Evolutionary conservation across 2,888 invertebrate genomes (phyloP).

Genomic region (Apamea epomidion): DNA sequence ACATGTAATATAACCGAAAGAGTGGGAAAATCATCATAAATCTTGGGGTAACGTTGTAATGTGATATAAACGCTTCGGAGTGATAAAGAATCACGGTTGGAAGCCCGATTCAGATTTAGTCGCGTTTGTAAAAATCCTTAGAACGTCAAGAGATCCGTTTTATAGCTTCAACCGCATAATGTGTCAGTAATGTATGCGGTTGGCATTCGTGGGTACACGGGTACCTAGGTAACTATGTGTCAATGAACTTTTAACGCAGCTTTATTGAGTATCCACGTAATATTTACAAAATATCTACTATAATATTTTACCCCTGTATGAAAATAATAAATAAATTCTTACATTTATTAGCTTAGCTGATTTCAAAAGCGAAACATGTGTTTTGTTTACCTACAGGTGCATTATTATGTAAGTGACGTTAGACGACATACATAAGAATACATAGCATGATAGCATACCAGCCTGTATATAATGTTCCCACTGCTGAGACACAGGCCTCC

Average conservation of each 20-base stretch:
- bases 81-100: constrained; percentile 78
- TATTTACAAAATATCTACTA: neutral
- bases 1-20: constrained; percentile 67
- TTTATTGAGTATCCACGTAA: constrained; percentile 7
- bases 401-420: neutral
- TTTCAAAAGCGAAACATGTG: neutral
- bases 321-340: neutral
- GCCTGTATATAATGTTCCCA: neutral
- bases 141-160: constrained; percentile 84
- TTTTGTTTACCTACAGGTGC: neutral
- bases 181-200: constrained; percentile 73
- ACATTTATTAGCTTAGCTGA: constrained; percentile 18
- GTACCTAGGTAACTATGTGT: constrained; percentile 53
- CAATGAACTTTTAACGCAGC: constrained; percentile 51
- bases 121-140: constrained; percentile 79
- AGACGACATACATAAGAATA: neutral
- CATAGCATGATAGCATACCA: neutral
- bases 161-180: constrained; percentile 85
- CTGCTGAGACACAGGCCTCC: neutral
- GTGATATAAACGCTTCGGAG: constrained; percentile 79
- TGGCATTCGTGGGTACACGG: constrained; percentile 50
- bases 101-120: constrained; percentile 77
- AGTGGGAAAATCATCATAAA: constrained; percentile 80
- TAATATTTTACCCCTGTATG: neutral
- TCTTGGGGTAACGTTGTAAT: constrained; percentile 77